These are phyloP conservation scores for Larimichthys polyactis DNA, from an alignment of 2,113 vertebrate genomes.

Conservation along the genomic window DNA sequence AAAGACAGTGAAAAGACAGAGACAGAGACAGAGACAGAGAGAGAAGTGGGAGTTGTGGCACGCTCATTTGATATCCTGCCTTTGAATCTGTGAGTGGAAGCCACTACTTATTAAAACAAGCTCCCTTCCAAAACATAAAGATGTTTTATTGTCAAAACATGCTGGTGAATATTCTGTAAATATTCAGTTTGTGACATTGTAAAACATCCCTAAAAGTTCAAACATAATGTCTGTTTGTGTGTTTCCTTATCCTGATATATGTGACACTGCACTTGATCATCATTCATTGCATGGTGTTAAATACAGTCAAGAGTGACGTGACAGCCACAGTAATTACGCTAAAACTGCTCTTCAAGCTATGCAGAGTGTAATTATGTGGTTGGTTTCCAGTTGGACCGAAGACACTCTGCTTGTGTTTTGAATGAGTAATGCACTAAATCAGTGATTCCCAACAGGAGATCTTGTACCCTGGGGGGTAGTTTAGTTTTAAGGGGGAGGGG, in stretches of 20 bases:
- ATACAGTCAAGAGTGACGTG: background rate
- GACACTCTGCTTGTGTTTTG: no score
- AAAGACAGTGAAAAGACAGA: background rate
- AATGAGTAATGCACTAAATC: slow-evolving; percentile 1
- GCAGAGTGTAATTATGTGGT: background rate
- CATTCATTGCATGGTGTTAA: background rate
- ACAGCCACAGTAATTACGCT: background rate
- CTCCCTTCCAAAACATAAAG: background rate
- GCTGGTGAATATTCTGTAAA: background rate
- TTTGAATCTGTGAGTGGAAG: slow-evolving; percentile 35
- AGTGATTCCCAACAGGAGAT: background rate
- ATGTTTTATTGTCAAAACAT: background rate
- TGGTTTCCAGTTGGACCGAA: background rate
- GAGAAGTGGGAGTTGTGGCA: slow-evolving; percentile 26
- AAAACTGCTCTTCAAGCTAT: background rate
- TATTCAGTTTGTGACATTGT: background rate
- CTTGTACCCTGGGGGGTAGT: background rate
- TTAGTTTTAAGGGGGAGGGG: background rate
- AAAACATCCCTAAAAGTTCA: background rate
- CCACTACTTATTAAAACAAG: slow-evolving; percentile 27
- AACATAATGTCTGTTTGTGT: background rate
- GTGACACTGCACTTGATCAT: background rate
- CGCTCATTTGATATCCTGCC: slow-evolving; percentile 30
- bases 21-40: background rate
- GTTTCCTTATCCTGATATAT: background rate